phyloP scores from a whole-genome alignment of 2,797 vertebrate genomes.

The Rhinogobio ventralis region DNA sequence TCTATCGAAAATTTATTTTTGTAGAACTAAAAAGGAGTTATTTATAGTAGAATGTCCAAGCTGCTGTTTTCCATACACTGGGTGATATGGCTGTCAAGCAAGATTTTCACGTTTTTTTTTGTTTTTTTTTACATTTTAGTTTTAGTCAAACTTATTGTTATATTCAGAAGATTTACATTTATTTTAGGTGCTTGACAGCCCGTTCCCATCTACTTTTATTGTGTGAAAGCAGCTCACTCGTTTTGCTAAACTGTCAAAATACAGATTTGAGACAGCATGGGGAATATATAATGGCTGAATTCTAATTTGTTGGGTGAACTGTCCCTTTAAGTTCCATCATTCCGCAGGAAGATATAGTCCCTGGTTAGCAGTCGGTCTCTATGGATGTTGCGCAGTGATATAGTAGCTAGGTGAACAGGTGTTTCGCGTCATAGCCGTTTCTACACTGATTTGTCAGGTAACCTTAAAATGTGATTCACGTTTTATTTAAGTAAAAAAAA shows the following conservation, averaged over 20 bases:
- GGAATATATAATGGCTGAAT: neutral
- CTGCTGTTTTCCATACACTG: neutral
- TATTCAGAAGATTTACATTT: neutral
- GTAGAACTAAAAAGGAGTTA: neutral
- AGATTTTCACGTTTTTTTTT: neutral
- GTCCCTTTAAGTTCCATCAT: slow-evolving; percentile 20
- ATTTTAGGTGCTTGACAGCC: neutral
- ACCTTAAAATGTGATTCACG: neutral
- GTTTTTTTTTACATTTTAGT: neutral
- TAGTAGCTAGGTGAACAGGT: slow-evolving; percentile 16
- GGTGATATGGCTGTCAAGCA: neutral
- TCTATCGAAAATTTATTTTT: neutral
- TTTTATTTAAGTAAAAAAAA: neutral
- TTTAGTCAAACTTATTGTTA: neutral
- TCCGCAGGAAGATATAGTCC: slow-evolving; percentile 40
- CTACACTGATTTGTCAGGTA: neutral
- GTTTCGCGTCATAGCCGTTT: neutral
- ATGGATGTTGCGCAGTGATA: slow-evolving; percentile 1
- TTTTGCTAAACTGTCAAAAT: neutral
- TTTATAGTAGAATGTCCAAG: neutral
- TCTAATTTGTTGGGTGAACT: neutral
- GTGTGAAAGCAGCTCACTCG: neutral
- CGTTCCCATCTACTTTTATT: neutral
- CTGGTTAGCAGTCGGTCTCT: neutral
- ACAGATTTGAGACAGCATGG: neutral